Evolutionary conservation across 2,888 invertebrate genomes (phyloP), one percentile per base, ranked within the genome.

Genomic region (Plebejus argus): DNA sequence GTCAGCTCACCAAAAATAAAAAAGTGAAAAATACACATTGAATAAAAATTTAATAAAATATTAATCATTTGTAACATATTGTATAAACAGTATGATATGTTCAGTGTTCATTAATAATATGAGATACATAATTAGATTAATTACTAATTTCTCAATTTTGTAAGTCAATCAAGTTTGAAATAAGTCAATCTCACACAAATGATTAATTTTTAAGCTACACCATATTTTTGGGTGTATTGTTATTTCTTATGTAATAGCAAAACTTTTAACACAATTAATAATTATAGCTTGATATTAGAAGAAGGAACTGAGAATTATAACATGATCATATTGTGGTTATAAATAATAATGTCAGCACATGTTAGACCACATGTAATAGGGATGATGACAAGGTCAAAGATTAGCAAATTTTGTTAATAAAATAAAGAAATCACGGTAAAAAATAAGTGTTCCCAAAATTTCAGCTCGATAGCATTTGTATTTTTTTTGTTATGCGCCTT

Each of bases 1-100:
- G 1, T 28, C n/a, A 12, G 66, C 15, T 18, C 18, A 6, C 33
- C 15, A 39, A 39, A 5, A 23, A 45, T 20, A 12, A 20, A n/a
- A 6, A 49, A 49, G 23, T 23, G 1, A 3, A 18, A 15, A 15
- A 28, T 20, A 15, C 74, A 53, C 53, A 74, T 74, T 49, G 28
- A 74, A 74, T 74, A 74, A 28, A 74, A 74, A 53, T 74, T 74
- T 74, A 53, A 74, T 74, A 74, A 74, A 74, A 74, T 74, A 74
- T 74, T 74, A 53, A 49, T 53, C 15, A 74, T 74, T 74, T 28
- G 49, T 53, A 74, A 74, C 74, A 74, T 49, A 15, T 18, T 53
- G 20, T 74, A 53, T 53, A 53, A 45, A 53, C 15, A 28, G 49
- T 53, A 72, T 49, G 74, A 74, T 74, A 74, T 74, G 74, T 74